Evolutionary conservation across 2,888 invertebrate species (phyloP).

Genomic region (Andrena camellia): DNA sequence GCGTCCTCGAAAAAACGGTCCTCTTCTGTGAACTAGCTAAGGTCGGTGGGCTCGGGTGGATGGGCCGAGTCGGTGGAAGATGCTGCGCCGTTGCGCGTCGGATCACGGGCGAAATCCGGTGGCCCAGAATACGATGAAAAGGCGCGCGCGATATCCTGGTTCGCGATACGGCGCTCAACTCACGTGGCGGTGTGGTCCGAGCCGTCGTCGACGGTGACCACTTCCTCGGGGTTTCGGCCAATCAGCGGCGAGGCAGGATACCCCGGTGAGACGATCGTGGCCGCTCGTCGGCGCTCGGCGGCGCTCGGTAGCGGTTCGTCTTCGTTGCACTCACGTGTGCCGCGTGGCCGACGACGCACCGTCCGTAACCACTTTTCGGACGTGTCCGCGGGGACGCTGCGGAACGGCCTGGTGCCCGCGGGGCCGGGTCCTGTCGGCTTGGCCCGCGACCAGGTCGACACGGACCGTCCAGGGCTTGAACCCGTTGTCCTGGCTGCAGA

Average conservation of each 20-base stretch:
- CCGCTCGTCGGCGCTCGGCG: constrained; percentile 62
- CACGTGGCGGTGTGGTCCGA: constrained; percentile 76
- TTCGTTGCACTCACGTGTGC: constrained; percentile 66
- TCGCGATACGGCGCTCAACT: constrained; percentile 69
- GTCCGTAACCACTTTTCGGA: constrained; percentile 61
- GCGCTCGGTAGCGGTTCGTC: constrained; percentile 61
- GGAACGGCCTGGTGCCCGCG: not conserved
- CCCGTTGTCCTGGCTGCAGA: constrained; percentile 56
- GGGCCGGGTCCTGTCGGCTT: constrained; percentile 41
- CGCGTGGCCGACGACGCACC: constrained; percentile 66
- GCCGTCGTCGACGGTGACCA: constrained; percentile 71
- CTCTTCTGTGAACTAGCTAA: too few relatives aligned
- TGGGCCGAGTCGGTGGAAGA: not conserved
- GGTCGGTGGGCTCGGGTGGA: too few relatives aligned
- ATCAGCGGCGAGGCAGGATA: constrained; percentile 67
- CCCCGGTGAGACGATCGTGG: constrained; percentile 64
- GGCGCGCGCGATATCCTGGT: constrained; percentile 58
- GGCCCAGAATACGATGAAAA: constrained; percentile 35
- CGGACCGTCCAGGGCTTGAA: constrained; percentile 60
- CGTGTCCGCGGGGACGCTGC: constrained; percentile 36
- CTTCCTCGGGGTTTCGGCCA: constrained; percentile 71
- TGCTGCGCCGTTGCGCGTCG: not conserved
- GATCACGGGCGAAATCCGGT: constrained; percentile 4
- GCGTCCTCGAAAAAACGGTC: too few relatives aligned
- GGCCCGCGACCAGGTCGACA: constrained; percentile 51